Conservation (phyloP, 2,888 invertebrate genomes). For the Myopa tessellatipennis region DNA sequence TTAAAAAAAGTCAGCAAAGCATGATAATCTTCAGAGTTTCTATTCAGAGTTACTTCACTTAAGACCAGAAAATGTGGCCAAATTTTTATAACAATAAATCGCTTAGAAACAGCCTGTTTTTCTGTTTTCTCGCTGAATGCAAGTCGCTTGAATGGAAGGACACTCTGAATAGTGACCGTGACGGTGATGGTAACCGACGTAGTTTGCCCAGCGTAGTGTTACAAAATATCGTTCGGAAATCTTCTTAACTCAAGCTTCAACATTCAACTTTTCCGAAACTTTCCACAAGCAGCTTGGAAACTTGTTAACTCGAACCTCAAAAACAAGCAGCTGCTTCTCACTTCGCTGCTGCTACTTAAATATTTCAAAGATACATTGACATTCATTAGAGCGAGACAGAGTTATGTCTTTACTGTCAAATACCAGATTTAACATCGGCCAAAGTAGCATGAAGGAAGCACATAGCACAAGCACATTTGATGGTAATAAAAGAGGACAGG, state of each 20-base stretch:
- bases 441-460: not conserved
- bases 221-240: slow-evolving; percentile 5
- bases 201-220: not conserved
- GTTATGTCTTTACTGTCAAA: not conserved
- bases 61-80: not conserved
- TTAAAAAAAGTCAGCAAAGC: too few relatives aligned
- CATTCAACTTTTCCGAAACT: slow-evolving; percentile 8
- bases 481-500: not conserved
- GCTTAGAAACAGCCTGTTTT: not conserved
- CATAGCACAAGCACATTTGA: not conserved
- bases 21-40: too few relatives aligned
- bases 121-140: not conserved
- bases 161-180: not conserved
- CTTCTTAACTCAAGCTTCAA: slow-evolving; percentile 18
- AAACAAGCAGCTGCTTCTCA: slow-evolving; percentile 3
- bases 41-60: too few relatives aligned
- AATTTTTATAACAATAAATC: slow-evolving; percentile 3
- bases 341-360: not conserved
- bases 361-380: slow-evolving; percentile 10
- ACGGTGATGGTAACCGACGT: not conserved
- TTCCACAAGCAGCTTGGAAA: not conserved
- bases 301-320: slow-evolving; percentile 2
- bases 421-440: not conserved
- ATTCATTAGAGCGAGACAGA: slow-evolving; percentile 21
- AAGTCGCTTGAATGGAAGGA: not conserved